Conservation (phyloP, 2,888 invertebrate species). For the Plutella xylostella region DNA sequence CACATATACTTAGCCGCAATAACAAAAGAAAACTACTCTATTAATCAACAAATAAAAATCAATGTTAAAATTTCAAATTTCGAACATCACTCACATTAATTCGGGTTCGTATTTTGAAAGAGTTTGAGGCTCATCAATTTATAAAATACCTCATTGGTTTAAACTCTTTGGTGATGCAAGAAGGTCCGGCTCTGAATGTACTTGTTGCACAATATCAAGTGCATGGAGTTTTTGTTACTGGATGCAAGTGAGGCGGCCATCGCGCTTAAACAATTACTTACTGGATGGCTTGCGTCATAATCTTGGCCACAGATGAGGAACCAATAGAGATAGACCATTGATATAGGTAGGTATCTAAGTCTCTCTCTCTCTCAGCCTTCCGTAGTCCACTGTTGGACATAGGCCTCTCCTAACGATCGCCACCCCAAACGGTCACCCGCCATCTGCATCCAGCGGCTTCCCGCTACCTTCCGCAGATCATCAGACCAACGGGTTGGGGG, state of each 20-base stretch:
- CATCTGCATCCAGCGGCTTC: too few species aligned
- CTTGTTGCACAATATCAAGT: constrained; percentile 36
- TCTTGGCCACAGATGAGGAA: too few species aligned
- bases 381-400: neutral
- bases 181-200: constrained; percentile 37
- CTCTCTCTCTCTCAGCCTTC: neutral
- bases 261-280: constrained; percentile 16
- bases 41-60: constrained; percentile 12
- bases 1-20: neutral
- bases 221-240: constrained; percentile 39
- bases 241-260: constrained; percentile 27
- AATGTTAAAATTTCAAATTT: constrained; percentile 32
- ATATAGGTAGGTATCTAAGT: too few species aligned
- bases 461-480: too few species aligned
- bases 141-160: constrained; percentile 48
- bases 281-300: constrained; percentile 8
- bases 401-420: too few species aligned
- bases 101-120: constrained; percentile 31
- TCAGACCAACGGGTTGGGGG: too few species aligned
- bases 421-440: too few species aligned
- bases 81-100: constrained; percentile 54
- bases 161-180: constrained; percentile 31
- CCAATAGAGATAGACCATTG: too few species aligned
- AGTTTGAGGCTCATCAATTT: constrained; percentile 39
- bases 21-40: neutral